Evolutionary conservation across 2,888 invertebrate genomes (phyloP).

Genomic region (Siphlonurus alternatus): DNA sequence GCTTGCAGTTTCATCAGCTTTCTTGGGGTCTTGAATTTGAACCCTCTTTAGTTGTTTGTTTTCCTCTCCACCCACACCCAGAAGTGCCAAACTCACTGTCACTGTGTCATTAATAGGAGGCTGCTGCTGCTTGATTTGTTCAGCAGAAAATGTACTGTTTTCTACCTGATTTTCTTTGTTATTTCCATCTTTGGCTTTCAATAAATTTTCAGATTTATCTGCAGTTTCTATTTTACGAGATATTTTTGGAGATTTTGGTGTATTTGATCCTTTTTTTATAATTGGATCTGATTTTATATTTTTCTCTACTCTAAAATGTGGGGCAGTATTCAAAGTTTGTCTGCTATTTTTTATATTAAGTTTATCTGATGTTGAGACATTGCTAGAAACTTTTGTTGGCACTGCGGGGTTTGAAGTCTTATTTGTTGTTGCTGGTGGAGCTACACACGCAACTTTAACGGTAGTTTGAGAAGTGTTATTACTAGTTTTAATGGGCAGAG

Average conservation of each 20-base stretch:
- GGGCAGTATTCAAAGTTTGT: neutral
- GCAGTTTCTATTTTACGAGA: slow-evolving; percentile 4
- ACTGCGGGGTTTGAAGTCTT: too few relatives aligned
- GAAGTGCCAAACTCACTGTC: neutral
- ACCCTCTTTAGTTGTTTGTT: neutral
- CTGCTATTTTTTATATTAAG: neutral
- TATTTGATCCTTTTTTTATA: neutral
- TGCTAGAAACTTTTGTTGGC: neutral
- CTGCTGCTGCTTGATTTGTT: too few relatives aligned
- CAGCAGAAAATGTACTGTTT: slow-evolving; percentile 5
- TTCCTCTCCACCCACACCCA: too few relatives aligned
- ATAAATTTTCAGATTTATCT: slow-evolving; percentile 4
- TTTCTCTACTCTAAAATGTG: neutral
- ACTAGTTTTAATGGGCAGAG: too few relatives aligned
- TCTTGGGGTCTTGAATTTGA: neutral
- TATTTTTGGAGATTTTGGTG: neutral
- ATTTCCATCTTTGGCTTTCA: slow-evolving; percentile 7
- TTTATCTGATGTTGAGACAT: neutral
- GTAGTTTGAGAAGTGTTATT: neutral
- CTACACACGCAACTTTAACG: neutral
- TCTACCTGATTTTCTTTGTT: slow-evolving; percentile 6
- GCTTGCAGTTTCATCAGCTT: neutral
- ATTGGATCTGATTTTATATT: neutral
- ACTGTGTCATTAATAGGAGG: neutral
- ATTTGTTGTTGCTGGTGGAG: neutral